Evolutionary conservation across 2,113 vertebrate species (phyloP).

Genomic region (Boleophthalmus pectinirostris): DNA sequence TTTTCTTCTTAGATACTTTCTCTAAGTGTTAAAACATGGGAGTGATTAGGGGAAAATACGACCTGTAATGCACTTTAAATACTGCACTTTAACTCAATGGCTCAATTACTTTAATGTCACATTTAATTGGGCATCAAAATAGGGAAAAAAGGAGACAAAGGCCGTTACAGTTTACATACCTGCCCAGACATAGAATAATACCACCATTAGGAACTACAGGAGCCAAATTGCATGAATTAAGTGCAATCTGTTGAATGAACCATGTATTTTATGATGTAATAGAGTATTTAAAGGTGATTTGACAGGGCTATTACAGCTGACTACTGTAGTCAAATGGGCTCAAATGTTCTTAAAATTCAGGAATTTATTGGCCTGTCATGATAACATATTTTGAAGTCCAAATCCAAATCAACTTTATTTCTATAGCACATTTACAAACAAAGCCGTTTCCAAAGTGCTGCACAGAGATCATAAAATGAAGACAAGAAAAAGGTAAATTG

Average conservation of each 20-base stretch:
- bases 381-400: too few relatives aligned
- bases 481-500: too few relatives aligned
- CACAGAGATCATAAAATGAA: too few relatives aligned
- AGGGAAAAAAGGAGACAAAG: not conserved
- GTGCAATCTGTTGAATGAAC: not conserved
- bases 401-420: too few relatives aligned
- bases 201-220: not conserved
- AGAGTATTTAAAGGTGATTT: not conserved
- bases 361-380: too few relatives aligned
- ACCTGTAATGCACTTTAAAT: conserved; percentile 33
- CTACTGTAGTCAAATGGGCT: not conserved
- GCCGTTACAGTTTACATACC: not conserved
- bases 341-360: not conserved
- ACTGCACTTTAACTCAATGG: conserved; percentile 29
- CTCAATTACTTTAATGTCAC: conserved; percentile 45
- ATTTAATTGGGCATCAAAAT: conserved; percentile 24
- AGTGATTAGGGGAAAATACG: conserved; percentile 51
- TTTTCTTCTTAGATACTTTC: too few relatives aligned
- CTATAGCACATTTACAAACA: too few relatives aligned
- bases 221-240: not conserved
- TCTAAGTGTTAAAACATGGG: conserved; percentile 47
- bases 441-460: too few relatives aligned
- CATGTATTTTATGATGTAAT: not conserved
- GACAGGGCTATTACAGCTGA: not conserved
- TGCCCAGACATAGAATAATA: not conserved